Percentiles rank a stretch among this genome's conserved stretches.
Evolutionary conservation across 2,113 vertebrate species (phyloP).

Genomic region (Phalacrocorax carbo): DNA sequence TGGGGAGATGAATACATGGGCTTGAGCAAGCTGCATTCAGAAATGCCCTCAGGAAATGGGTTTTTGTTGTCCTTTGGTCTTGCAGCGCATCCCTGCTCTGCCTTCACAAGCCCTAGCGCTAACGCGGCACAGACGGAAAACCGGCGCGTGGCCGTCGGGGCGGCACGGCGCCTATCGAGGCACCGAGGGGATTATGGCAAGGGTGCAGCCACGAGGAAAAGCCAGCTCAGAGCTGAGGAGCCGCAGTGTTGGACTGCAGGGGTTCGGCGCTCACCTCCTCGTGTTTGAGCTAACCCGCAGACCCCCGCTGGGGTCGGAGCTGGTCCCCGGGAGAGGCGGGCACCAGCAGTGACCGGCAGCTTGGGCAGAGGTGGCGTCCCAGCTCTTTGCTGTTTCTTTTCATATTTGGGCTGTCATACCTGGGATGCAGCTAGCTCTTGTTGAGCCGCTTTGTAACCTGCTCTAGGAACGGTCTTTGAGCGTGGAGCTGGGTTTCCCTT

Average conservation of each 20-base stretch:
- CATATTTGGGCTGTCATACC: background rate
- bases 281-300: background rate
- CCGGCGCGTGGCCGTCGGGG: accelerated
- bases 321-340: accelerated
- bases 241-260: background rate
- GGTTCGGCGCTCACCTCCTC: accelerated
- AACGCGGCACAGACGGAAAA: background rate
- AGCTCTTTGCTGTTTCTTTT: background rate
- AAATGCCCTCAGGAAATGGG: background rate
- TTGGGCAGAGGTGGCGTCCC: background rate
- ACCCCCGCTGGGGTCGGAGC: background rate
- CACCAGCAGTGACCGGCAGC: background rate
- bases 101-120: background rate
- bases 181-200: background rate
- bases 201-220: background rate
- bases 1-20: background rate
- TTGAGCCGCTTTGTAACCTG: background rate
- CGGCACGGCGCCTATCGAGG: accelerated
- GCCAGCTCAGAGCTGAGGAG: accelerated
- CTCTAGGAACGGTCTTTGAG: background rate
- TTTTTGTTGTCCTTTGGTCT: background rate
- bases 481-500: background rate
- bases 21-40: background rate
- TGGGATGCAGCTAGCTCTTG: accelerated
- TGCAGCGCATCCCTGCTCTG: background rate